Evolutionary conservation across 2,113 vertebrate genomes (phyloP).

Genomic region (Meles meles): DNA sequence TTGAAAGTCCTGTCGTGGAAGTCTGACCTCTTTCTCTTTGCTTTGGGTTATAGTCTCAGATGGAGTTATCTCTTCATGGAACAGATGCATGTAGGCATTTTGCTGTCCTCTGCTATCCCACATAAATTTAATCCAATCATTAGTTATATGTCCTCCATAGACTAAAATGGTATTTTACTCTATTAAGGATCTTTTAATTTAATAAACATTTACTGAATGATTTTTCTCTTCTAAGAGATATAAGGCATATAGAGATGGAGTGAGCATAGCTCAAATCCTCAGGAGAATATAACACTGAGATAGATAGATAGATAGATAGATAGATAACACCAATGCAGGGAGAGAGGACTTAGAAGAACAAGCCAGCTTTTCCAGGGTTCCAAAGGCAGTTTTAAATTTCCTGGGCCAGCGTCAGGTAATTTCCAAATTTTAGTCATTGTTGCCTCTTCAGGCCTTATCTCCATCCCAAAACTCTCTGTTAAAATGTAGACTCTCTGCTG

Average conservation of each 20-base stretch:
- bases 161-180: neutral
- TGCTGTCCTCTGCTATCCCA: neutral
- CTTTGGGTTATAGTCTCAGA: neutral
- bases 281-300: neutral
- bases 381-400: neutral
- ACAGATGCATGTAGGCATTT: neutral
- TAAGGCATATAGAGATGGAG: neutral
- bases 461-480: neutral
- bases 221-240: neutral
- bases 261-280: neutral
- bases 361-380: neutral
- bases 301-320: too few species aligned
- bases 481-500: neutral
- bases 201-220: neutral
- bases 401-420: neutral
- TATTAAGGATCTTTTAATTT: slow-evolving; percentile 31
- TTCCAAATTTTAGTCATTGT: neutral
- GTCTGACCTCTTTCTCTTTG: neutral
- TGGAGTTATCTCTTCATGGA: neutral
- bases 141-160: neutral
- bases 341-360: neutral
- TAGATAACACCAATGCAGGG: neutral
- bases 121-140: neutral
- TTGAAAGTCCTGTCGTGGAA: neutral
- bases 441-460: neutral